These are phyloP conservation scores for Pica pica DNA, from an alignment of 2,113 vertebrate genomes.

Conservation along the genomic window DNA sequence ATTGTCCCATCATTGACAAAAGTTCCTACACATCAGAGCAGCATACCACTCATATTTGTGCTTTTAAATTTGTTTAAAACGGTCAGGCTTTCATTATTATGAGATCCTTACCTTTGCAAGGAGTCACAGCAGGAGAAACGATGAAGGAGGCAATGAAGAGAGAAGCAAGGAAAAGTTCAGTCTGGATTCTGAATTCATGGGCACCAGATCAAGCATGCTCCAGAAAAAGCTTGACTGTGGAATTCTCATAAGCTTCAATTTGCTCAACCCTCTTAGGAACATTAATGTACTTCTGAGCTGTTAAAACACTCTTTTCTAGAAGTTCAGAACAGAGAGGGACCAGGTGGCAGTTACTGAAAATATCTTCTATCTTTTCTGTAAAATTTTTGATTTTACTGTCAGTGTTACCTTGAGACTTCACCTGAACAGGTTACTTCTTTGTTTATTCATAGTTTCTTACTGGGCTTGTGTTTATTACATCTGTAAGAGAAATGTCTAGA, in stretches of 20 bases:
- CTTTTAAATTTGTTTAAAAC: neutral
- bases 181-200: neutral
- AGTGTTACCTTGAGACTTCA: neutral
- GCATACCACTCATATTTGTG: neutral
- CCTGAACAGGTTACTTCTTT: neutral
- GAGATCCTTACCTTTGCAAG: neutral
- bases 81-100: neutral
- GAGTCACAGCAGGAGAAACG: neutral
- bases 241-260: neutral
- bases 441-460: neutral
- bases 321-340: neutral
- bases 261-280: neutral
- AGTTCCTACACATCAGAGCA: neutral
- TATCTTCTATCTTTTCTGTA: neutral
- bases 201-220: accelerated
- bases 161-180: neutral
- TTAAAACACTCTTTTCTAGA: neutral
- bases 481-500: neutral
- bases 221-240: neutral
- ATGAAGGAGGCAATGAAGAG: neutral
- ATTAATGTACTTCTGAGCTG: neutral
- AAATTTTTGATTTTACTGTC: neutral
- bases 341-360: neutral
- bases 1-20: accelerated
- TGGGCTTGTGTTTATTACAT: neutral